A percentile compares a stretch with the other conserved stretches of the same genome.
phyloP scores from a whole-genome alignment of 2,113 vertebrate genomes.

The Anguilla japonica region DNA sequence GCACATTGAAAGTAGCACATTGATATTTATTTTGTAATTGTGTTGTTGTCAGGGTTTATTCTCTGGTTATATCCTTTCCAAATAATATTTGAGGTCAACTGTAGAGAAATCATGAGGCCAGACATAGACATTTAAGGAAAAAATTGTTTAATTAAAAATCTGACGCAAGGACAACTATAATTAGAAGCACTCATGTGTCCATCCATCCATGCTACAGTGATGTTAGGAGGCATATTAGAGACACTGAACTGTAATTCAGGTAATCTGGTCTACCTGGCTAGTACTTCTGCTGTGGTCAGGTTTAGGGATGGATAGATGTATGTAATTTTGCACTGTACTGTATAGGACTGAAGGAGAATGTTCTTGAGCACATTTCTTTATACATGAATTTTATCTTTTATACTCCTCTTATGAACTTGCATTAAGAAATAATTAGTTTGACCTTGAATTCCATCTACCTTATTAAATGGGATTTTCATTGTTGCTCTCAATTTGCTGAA shows the following conservation, averaged over 20 bases:
- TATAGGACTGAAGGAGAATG: background rate
- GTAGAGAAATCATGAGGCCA: background rate
- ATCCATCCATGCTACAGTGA: background rate
- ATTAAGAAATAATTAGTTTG: slow-evolving; percentile 27
- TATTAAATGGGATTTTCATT: slow-evolving; percentile 19
- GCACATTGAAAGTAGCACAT: too few relatives aligned
- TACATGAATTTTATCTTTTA: slow-evolving; percentile 16
- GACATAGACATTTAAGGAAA: too few relatives aligned
- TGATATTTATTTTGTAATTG: too few relatives aligned
- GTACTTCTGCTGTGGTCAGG: background rate
- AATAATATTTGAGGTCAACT: background rate
- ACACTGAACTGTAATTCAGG: background rate
- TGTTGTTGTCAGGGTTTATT: background rate
- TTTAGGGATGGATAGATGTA: background rate
- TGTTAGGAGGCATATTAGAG: background rate
- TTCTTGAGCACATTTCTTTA: background rate
- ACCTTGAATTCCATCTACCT: slow-evolving; percentile 16
- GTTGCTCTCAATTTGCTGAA: slow-evolving; percentile 5
- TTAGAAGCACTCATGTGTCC: background rate
- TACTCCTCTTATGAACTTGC: background rate
- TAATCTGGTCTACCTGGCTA: background rate
- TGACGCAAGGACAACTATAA: background rate
- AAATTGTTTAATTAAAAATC: background rate
- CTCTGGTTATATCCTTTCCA: background rate
- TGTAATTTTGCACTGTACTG: background rate